Evolutionary conservation across 2,113 vertebrate species (phyloP).

Genomic region (Puntigrus tetrazona): DNA sequence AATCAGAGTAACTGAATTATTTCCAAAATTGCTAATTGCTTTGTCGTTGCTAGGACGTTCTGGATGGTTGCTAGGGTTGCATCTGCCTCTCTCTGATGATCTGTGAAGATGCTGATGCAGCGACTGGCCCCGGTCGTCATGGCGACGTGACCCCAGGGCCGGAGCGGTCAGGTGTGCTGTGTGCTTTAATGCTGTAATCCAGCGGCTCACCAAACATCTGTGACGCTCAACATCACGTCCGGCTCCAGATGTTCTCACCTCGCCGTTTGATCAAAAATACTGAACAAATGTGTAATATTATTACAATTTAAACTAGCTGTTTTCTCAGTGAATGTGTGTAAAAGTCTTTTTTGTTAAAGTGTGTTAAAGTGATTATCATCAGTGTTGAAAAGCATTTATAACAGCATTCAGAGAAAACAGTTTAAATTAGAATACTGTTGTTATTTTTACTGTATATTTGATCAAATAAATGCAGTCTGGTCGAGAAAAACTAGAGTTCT

Average conservation of each 20-base stretch:
- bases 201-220: background rate
- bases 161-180: background rate
- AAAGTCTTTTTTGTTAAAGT: too few relatives aligned
- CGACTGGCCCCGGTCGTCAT: background rate
- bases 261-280: background rate
- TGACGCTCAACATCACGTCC: background rate
- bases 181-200: background rate
- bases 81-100: background rate
- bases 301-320: fast-evolving
- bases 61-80: background rate
- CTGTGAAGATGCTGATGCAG: background rate
- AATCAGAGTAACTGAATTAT: background rate
- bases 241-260: too few relatives aligned
- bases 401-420: too few relatives aligned
- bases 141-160: background rate
- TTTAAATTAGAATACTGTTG: too few relatives aligned
- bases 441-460: background rate
- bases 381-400: too few relatives aligned
- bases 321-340: background rate
- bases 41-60: background rate
- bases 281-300: background rate
- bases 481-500: too few relatives aligned
- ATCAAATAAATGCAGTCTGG: background rate
- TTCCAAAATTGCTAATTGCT: background rate
- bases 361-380: too few relatives aligned